Conservation (phyloP, 2,797 vertebrate species). For the Enoplosus armatus region DNA sequence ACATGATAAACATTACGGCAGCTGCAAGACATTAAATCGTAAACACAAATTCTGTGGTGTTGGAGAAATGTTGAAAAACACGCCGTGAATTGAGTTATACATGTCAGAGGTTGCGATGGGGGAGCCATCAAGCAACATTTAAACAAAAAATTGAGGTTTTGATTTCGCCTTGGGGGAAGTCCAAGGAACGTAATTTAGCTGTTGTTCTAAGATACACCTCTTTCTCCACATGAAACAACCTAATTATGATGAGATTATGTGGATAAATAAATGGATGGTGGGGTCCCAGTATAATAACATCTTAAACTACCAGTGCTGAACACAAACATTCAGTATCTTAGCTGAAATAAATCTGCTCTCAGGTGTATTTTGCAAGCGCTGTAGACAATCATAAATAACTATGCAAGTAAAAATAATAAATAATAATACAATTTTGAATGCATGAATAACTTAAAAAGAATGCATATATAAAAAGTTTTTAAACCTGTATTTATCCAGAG, state of each 20-base stretch:
- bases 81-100: neutral
- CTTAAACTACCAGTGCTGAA: conserved; percentile 4
- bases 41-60: neutral
- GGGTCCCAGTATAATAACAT: neutral
- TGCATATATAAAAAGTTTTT: conserved; percentile 9
- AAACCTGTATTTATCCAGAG: conserved; percentile 10
- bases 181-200: neutral
- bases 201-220: neutral
- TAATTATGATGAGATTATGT: conserved; percentile 28
- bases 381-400: conserved; percentile 37
- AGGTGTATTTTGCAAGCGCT: conserved; percentile 12
- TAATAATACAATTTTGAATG: conserved; percentile 29
- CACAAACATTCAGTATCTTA: conserved; percentile 1
- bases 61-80: conserved; percentile 12
- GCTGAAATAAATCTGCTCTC: conserved; percentile 17
- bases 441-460: conserved; percentile 37
- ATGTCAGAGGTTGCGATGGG: neutral
- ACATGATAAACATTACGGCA: conserved; percentile 30
- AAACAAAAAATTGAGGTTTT: neutral
- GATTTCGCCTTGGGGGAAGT: neutral
- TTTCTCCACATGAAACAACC: neutral
- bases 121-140: neutral
- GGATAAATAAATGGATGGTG: conserved; percentile 14
- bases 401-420: conserved; percentile 30
- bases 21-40: conserved; percentile 27